phyloP scores from a whole-genome alignment of 2,888 invertebrate genomes.

The Arrhopalites spinosus region DNA sequence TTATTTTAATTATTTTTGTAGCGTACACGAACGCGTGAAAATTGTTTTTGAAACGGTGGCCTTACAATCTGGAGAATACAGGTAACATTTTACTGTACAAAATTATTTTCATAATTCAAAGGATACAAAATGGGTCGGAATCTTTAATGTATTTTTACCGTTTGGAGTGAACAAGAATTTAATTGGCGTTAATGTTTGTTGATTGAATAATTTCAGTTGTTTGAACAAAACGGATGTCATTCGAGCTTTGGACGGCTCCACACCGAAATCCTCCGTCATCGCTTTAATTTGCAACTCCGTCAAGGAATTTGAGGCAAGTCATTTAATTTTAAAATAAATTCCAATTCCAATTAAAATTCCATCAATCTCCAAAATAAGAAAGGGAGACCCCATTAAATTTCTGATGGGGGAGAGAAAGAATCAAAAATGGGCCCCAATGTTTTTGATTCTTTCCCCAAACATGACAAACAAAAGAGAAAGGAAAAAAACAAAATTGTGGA shows the following conservation, averaged over 20 bases:
- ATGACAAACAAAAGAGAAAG: no score
- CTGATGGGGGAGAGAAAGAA: no score
- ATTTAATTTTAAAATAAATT: background rate
- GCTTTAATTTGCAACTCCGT: constrained; percentile 82
- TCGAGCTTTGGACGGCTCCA: constrained; percentile 81
- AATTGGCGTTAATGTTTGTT: constrained; percentile 63
- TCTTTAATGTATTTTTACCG: no score
- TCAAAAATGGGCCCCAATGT: no score
- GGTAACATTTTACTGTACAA: constrained; percentile 63
- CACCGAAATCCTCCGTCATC: constrained; percentile 74
- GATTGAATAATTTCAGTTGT: constrained; percentile 77
- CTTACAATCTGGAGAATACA: constrained; percentile 76
- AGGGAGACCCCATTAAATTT: background rate
- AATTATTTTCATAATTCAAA: no score
- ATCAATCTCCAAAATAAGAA: no score
- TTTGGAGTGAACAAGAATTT: background rate
- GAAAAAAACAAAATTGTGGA: no score
- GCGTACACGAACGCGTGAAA: constrained; percentile 76
- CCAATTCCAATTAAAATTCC: no score
- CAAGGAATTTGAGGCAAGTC: constrained; percentile 71
- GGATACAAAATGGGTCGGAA: no score
- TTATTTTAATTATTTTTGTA: constrained; percentile 62
- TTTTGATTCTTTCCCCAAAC: no score
- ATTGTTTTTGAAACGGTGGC: constrained; percentile 80
- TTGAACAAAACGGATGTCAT: constrained; percentile 81